Percentiles rank a stretch among this genome's conserved stretches.
These are phyloP conservation scores for Kryphioiulus occultus DNA, from an alignment of 2,888 invertebrate genomes.

Conservation along the genomic window DNA sequence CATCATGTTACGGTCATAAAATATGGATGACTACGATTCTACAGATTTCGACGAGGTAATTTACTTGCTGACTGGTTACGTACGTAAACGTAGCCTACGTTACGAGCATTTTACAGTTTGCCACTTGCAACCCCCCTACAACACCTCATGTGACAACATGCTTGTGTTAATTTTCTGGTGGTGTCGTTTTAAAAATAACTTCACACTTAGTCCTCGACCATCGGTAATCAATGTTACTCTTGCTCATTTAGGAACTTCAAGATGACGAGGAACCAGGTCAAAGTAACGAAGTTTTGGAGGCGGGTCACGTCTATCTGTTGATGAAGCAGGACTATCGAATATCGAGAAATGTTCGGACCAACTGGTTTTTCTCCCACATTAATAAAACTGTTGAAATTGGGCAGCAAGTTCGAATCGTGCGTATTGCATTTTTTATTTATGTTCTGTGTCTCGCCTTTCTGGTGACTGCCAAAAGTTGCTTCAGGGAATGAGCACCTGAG, in stretches of 20 bases:
- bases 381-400: slow-evolving; percentile 69
- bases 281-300: slow-evolving; percentile 64
- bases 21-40: neutral
- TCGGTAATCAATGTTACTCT: neutral
- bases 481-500: too few relatives aligned
- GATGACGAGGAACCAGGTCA: neutral
- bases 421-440: slow-evolving; percentile 48
- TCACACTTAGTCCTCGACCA: neutral
- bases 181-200: neutral
- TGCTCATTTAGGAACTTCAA: neutral
- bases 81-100: too few relatives aligned
- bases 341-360: slow-evolving; percentile 75
- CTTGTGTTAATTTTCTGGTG: too few relatives aligned
- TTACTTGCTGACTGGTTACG: neutral
- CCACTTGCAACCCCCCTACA: neutral
- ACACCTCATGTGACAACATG: neutral
- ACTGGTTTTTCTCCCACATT: slow-evolving; percentile 77
- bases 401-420: slow-evolving; percentile 59
- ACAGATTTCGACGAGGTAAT: slow-evolving; percentile 1
- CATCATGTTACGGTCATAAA: neutral
- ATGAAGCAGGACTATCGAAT: slow-evolving; percentile 76
- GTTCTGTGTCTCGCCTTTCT: too few relatives aligned
- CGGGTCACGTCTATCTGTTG: slow-evolving; percentile 71
- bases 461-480: too few relatives aligned
- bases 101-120: neutral